Percentiles rank a stretch among this genome's conserved stretches.
Conservation (phyloP, 2,113 vertebrate genomes). For the Archilochus colubris region DNA sequence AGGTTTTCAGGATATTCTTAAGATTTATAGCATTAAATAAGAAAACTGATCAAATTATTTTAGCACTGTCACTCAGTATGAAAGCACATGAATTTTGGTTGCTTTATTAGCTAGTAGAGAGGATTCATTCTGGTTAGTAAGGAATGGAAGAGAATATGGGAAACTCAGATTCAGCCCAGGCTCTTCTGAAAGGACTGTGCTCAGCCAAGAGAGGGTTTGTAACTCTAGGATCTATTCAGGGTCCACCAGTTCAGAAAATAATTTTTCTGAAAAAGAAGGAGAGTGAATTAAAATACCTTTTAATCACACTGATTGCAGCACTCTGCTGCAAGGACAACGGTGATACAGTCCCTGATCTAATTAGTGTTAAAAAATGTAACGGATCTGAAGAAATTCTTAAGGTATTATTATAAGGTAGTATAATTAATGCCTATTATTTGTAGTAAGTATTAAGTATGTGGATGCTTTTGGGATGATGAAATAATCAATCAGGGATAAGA, state of each 20-base stretch:
- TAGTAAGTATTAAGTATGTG: background rate
- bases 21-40: background rate
- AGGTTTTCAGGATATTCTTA: background rate
- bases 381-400: constrained; percentile 38
- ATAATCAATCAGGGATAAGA: background rate
- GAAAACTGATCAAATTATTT: background rate
- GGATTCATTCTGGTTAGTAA: background rate
- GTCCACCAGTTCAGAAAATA: background rate
- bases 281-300: background rate
- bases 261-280: background rate
- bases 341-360: background rate
- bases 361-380: constrained; percentile 29
- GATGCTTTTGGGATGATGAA: constrained; percentile 7
- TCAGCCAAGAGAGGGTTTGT: background rate
- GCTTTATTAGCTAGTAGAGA: background rate
- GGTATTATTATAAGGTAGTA: background rate
- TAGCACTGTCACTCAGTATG: background rate
- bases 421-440: constrained; percentile 44
- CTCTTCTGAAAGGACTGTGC: background rate
- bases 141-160: background rate
- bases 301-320: background rate
- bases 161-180: background rate
- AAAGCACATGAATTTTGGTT: background rate
- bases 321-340: background rate
- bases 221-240: background rate